Evolutionary conservation across 2,888 invertebrate genomes (phyloP), one percentile per base, ranked within the genome.

Genomic region (Drosophila birchii): DNA sequence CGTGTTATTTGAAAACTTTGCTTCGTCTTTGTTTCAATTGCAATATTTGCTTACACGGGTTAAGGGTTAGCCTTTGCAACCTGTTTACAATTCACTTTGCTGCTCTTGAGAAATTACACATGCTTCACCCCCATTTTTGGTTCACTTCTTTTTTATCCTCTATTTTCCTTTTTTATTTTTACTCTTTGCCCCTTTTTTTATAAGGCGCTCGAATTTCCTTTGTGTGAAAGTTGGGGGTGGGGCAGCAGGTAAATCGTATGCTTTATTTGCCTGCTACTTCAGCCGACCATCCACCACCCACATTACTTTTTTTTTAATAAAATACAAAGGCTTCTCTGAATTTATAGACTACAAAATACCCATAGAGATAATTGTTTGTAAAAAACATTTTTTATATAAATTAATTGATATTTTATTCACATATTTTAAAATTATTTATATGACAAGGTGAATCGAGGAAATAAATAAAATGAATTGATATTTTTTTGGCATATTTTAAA

Each of bases 81-180:
- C 80, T 84, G 79, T 84, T 84, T 84, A 81, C 84, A 80, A 86
- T 83, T 88, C 85, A 81, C 83, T 84, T 84, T 81, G 85, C 73
- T 75, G 87, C 89, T 79, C 84, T 84, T 88, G 75, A 89, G 75
- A 87, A 84, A 87, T 89, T 84, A 84, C 87, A 84, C 89, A 87
- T 87, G 87, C 59, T 51, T 55, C 73, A 26, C 56, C 64, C 56
- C 44, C 54, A 39, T 53, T 61, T 61, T 57, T 18, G 39, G 44
- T 29, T 44, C 55, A 44, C 26, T 51, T 8, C 3, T 53, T 12
- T 8, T 5, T 53, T 12, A 34, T 34, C 34, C 34, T 45, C 36
- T 41, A 14, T 55, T 23, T n/a, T n/a, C n/a, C 44, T 23, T 0
- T 29, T n/a, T 18, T 39, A 20, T 39, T 58, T 23, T 32, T 57